Percentiles rank a stretch among this genome's conserved stretches.
phyloP scores from a whole-genome alignment of 2,113 vertebrate genomes.

The Chaenogobius annularis region DNA sequence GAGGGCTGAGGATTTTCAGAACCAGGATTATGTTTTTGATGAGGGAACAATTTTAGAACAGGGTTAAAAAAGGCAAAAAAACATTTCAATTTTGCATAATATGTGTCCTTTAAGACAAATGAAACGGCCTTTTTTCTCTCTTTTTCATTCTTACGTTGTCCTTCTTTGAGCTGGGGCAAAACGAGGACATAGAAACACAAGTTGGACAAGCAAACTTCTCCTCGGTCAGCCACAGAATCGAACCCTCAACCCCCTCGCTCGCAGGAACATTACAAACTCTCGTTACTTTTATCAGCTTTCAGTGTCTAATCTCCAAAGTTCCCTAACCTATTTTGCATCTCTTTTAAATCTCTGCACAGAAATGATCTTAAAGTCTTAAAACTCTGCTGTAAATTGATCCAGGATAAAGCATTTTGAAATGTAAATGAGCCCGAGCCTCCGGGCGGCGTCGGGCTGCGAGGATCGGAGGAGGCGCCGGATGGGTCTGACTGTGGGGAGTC shows the following conservation, averaged over 20 bases:
- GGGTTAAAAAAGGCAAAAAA: too few relatives aligned
- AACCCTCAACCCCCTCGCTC: neutral
- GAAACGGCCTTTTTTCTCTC: too few relatives aligned
- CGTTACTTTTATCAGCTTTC: neutral
- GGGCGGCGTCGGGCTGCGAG: constrained; percentile 7
- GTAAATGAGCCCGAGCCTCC: neutral
- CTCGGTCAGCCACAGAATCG: too few relatives aligned
- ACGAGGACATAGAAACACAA: too few relatives aligned
- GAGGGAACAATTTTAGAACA: too few relatives aligned
- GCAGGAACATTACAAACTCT: neutral
- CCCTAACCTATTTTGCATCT: neutral
- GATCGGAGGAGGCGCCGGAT: constrained; percentile 32
- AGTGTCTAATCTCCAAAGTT: neutral
- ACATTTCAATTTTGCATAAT: too few relatives aligned
- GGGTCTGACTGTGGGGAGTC: constrained; percentile 38
- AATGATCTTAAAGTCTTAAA: neutral
- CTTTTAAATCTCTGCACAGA: neutral
- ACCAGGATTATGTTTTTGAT: too few relatives aligned
- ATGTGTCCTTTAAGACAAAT: too few relatives aligned
- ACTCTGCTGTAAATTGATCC: neutral
- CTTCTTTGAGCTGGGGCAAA: too few relatives aligned
- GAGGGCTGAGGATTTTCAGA: too few relatives aligned
- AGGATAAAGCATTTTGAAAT: constrained; percentile 12
- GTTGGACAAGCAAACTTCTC: too few relatives aligned
- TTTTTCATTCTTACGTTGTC: too few relatives aligned